Conservation (phyloP, 2,113 vertebrate species). For the Scomber japonicus region DNA sequence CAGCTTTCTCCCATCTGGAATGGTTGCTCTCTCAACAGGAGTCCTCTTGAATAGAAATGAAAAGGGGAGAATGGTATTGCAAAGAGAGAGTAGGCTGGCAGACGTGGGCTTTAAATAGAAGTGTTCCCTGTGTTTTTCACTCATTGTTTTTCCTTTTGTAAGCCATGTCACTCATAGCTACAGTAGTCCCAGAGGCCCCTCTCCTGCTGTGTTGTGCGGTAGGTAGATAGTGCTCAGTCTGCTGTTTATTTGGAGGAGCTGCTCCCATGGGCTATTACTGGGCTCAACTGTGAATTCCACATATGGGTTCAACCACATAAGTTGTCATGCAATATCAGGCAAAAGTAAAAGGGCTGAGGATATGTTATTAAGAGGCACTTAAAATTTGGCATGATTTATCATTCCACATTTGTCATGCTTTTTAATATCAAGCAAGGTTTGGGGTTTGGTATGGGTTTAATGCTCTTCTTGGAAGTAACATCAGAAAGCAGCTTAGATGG, state of each 20-base stretch:
- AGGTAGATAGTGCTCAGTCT: slow-evolving; percentile 36
- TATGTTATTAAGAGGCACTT: slow-evolving; percentile 13
- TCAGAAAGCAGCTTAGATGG: neutral
- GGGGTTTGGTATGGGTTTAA: neutral
- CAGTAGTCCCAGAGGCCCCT: slow-evolving; percentile 42
- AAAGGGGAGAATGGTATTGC: slow-evolving; percentile 7
- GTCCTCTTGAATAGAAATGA: slow-evolving; percentile 51
- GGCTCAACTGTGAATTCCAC: slow-evolving; percentile 47
- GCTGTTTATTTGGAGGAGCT: slow-evolving; percentile 58
- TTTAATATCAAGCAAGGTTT: slow-evolving; percentile 3
- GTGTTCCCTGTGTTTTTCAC: slow-evolving; percentile 43
- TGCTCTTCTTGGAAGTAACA: neutral
- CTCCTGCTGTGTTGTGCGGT: slow-evolving; percentile 59
- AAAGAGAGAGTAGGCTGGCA: slow-evolving; percentile 40
- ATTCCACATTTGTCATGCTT: neutral
- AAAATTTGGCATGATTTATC: neutral
- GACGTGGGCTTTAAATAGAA: slow-evolving; percentile 65
- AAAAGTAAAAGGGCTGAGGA: neutral
- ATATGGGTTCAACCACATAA: slow-evolving; percentile 46
- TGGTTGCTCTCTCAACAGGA: slow-evolving; percentile 46
- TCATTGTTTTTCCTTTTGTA: slow-evolving; percentile 54
- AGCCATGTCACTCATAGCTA: slow-evolving; percentile 56
- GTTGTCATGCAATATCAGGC: slow-evolving; percentile 39
- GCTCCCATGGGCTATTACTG: slow-evolving; percentile 8
- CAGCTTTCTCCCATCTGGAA: slow-evolving; percentile 35